Percentiles rank a stretch among this genome's conserved stretches.
These are phyloP conservation scores for Lasioglossum oenotherae DNA, from an alignment of 2,888 invertebrate species.

Conservation along the genomic window DNA sequence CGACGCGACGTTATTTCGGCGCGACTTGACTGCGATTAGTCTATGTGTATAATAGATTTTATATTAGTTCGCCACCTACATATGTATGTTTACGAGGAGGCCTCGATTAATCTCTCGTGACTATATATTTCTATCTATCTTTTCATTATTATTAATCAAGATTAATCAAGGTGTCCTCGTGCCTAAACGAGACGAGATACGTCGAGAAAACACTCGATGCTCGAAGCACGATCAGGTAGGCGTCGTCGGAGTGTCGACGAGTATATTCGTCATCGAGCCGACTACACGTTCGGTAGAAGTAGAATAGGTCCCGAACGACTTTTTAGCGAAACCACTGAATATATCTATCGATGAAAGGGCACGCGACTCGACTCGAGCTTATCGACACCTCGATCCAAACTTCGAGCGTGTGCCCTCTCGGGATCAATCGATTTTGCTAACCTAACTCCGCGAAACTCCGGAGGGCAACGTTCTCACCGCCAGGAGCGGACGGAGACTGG, in stretches of 20 bases:
- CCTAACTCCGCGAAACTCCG: not conserved
- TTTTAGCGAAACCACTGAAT: not conserved
- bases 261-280: not conserved
- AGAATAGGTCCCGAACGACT: not conserved
- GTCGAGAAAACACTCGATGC: slow-evolving; percentile 49
- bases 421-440: not conserved
- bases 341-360: not conserved
- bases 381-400: not conserved
- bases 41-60: slow-evolving; percentile 9
- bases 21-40: not conserved
- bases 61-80: not conserved
- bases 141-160: no score
- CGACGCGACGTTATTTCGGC: not conserved
- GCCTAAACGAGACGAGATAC: not conserved
- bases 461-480: not conserved
- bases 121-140: not conserved
- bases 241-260: not conserved
- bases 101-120: not conserved
- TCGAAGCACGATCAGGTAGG: slow-evolving; percentile 51
- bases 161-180: not conserved
- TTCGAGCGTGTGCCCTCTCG: not conserved
- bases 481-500: no score
- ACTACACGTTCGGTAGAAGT: not conserved
- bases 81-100: not conserved
- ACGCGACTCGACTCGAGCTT: not conserved